Evolutionary conservation across 2,113 vertebrate genomes (phyloP).

Genomic region (Salvelinus alpinus): DNA sequence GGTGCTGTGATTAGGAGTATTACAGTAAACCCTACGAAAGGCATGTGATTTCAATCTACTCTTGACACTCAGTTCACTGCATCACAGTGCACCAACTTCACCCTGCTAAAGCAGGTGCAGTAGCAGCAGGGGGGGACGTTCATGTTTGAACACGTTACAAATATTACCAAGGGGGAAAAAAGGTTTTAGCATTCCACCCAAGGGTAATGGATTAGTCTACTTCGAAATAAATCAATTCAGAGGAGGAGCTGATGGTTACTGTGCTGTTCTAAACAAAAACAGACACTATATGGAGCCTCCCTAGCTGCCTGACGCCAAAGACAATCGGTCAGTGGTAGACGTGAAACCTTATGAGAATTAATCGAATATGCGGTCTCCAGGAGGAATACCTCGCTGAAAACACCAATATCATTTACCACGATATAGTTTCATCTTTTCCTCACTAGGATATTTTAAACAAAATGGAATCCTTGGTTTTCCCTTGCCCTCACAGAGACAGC

Average conservation of each 20-base stretch:
- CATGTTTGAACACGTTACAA: no score
- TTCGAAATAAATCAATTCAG: background rate
- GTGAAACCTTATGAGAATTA: slow-evolving; percentile 9
- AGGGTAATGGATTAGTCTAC: background rate
- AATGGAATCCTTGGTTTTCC: slow-evolving; percentile 24
- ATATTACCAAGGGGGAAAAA: no score
- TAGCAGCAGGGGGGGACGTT: no score
- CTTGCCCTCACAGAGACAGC: slow-evolving; percentile 10
- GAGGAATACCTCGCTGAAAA: slow-evolving; percentile 13
- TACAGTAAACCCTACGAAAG: slow-evolving; percentile 2
- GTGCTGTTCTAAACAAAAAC: background rate
- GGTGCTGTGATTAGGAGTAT: slow-evolving; percentile 1
- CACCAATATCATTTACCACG: slow-evolving; percentile 10
- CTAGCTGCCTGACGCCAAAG: background rate
- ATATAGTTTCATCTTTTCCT: slow-evolving; percentile 17
- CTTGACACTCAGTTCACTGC: no score
- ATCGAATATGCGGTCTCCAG: background rate
- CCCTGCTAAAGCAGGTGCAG: no score
- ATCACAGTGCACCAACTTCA: no score
- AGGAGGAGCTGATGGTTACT: background rate
- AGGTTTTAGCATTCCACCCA: background rate
- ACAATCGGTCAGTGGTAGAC: slow-evolving; percentile 19
- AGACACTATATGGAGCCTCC: background rate
- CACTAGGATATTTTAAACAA: slow-evolving; percentile 16
- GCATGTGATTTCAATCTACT: slow-evolving; percentile 19